Base-by-base conservation (phyloP, 2,888 invertebrate species). In the Drosophila acutilabella region DNA sequence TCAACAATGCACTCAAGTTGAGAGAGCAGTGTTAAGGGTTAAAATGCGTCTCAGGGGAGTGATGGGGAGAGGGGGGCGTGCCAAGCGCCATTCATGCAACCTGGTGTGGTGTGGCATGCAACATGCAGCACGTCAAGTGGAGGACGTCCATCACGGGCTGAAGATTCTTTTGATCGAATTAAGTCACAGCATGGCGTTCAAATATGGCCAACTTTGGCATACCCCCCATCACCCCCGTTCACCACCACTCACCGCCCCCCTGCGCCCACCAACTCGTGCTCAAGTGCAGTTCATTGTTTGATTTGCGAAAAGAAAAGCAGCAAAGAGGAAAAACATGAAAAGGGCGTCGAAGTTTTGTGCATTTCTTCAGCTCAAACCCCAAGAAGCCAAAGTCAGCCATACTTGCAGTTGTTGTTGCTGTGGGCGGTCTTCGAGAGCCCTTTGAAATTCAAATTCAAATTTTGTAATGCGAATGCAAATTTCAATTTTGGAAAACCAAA, bases 251-350 rank as follows among this genome's bases (percentile, higher is more conserved):
- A 1, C 6, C 6, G 23, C 6, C 11, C 53, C 51, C 30, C 58
- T 44, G 13, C 18, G 13, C 36, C 48, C 48, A 10, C 18, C 57
- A 53, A 42, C 68, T 65, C 71, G 72, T 78, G 88, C 83, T 88
- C 51, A 83, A 89, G 89, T 86, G 85, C 89, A 88, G 85, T 89
- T 89, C 86, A 85, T 85, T 85, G 85, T 85, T 89, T 85, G 88
- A 85, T 85, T 84, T 56, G 56, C 6, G 7, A 33, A 33, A 13
- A 13, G 18, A 18, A 50, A 13, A 36, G 18, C 11, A 7, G 40
- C 26, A 42, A 23, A 50, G 10, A 38, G 30, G 11, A 48, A 50
- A 14, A n/a, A 50, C 18, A 52, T 33, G 38, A 57, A 58, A 56
- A 58, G 61, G 68, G 59, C 76, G 76, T 61, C 75, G 36, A 58